Evolutionary conservation across 2,888 invertebrate genomes (phyloP).

Genomic region (Xestia sexstrigata): DNA sequence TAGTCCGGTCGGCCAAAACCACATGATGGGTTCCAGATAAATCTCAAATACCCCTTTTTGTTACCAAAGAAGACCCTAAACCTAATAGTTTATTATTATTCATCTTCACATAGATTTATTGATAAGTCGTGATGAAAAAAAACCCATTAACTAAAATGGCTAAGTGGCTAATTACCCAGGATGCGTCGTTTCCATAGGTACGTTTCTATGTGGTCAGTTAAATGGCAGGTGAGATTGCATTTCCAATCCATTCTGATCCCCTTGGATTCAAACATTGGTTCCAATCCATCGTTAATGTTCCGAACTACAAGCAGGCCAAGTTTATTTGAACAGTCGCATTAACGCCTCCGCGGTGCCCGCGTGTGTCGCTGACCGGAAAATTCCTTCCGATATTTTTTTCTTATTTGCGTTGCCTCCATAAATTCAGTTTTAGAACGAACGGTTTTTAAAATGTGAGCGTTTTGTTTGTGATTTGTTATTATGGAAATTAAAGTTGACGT

Average conservation of each 20-base stretch:
- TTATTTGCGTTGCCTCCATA: constrained; percentile 62
- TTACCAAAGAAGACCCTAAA: neutral
- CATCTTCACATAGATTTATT: neutral
- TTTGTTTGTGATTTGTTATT: constrained; percentile 53
- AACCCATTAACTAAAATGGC: no score
- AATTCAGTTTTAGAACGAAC: constrained; percentile 36
- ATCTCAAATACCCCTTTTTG: neutral
- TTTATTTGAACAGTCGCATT: constrained; percentile 74
- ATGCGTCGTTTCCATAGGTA: neutral
- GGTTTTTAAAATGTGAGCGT: constrained; percentile 52
- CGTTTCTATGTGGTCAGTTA: neutral
- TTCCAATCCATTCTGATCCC: constrained; percentile 18
- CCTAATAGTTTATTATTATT: neutral
- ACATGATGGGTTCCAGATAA: neutral
- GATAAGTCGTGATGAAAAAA: neutral
- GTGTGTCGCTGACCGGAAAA: constrained; percentile 71
- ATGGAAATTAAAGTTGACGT: constrained; percentile 87
- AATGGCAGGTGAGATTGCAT: constrained; percentile 15
- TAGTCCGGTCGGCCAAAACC: neutral
- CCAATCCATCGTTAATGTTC: constrained; percentile 56
- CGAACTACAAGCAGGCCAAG: constrained; percentile 57
- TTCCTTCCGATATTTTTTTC: constrained; percentile 65
- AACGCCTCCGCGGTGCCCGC: constrained; percentile 71
- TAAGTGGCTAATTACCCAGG: neutral
- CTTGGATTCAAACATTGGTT: constrained; percentile 56